Evolutionary conservation across 2,888 invertebrate genomes (phyloP), one percentile per base, ranked within the genome.

Genomic region (Acleris laterana): DNA sequence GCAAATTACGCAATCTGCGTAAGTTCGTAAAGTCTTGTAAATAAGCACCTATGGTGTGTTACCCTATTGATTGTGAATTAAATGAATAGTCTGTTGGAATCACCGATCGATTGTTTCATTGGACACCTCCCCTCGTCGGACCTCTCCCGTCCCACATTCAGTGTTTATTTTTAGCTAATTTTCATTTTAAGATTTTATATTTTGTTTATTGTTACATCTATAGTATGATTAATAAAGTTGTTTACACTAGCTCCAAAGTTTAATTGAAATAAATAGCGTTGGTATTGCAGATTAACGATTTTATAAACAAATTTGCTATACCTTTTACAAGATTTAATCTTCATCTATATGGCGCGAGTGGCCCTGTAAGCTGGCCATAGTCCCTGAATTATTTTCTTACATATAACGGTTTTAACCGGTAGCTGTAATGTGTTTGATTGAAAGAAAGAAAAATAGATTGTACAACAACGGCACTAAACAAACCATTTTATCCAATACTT

Each of bases 81-180:
- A 86, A 88, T 82, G 84, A 88, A 88, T 91, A 90, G 90, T 89
- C 85, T 84, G 87, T 90, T 90, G 87, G 81, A 89, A 90, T 90
- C 87, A 84, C 80, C 75, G 74, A 66, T 73, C 73, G 72, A 71
- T 82, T 82, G 85, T 88, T 87, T 88, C 79, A 86, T 85, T 88
- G 77, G 76, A 71, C 69, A 61, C 57, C 71, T 68, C 69, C 68
- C 57, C 50, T 53, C 55, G 63, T 13, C 51, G 44, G 50, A 2
- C 46, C 62, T 25, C 56, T 66, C 69, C 73, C 56, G 66, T 65
- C 62, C 66, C 20, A 5, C 6, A 4, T 58, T 1, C 19, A 20
- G 28, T 46, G 46, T 46, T 25, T 11, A 13, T 46, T 53, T 61
- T 71, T 71, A 71, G 66, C 69, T 75, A 74, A 72, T 70, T 68